These are phyloP conservation scores for Rhabdophis nuchalis DNA, from an alignment of 2,797 vertebrate genomes.

Conservation along the genomic window DNA sequence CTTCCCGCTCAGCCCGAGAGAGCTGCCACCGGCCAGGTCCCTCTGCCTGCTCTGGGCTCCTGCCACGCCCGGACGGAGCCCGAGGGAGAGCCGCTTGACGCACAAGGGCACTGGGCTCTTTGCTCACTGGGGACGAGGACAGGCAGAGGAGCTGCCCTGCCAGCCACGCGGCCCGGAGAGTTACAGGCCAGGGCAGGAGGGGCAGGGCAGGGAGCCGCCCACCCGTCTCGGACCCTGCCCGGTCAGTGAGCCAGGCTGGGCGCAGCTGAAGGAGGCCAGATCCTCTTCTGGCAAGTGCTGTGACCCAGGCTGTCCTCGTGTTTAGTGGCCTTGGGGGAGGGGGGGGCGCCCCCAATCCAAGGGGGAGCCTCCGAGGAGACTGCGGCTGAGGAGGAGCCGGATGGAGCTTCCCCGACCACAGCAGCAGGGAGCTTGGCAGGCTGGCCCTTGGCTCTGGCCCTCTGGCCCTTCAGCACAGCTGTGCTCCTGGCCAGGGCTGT, in stretches of 20 bases:
- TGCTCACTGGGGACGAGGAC: neutral
- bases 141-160: neutral
- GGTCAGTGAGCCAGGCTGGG: neutral
- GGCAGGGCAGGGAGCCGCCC: neutral
- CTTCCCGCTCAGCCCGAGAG: neutral
- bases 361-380: neutral
- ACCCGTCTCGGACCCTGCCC: rapidly evolving
- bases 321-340: too few species aligned
- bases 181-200: too few species aligned
- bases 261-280: neutral
- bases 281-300: neutral
- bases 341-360: too few species aligned
- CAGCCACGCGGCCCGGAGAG: too few species aligned
- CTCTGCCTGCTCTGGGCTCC: slow-evolving; percentile 24
- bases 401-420: neutral
- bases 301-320: neutral
- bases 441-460: too few species aligned
- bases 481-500: neutral
- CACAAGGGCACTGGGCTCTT: neutral
- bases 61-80: neutral
- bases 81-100: neutral
- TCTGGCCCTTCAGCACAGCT: neutral
- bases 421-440: too few species aligned
- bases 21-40: neutral
- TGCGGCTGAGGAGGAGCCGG: neutral